Evolutionary conservation across 2,797 vertebrate genomes (phyloP).

Genomic region (Aselliscus stoliczkanus): DNA sequence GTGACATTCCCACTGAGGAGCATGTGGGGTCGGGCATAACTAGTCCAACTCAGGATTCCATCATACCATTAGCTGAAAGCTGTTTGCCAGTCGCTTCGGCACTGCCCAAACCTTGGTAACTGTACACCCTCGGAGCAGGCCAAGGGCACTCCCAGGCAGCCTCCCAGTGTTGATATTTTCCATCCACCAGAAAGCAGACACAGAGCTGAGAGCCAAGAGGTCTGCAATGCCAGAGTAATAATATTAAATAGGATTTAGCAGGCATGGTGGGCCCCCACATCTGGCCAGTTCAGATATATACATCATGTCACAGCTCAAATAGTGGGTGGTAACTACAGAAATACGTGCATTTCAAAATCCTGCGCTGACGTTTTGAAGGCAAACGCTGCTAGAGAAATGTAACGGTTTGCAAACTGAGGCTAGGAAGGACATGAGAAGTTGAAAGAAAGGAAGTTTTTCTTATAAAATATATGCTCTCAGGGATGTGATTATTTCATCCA

Average conservation of each 20-base stretch:
- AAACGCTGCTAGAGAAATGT: neutral
- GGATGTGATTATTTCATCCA: neutral
- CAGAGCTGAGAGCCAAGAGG: conserved; percentile 42
- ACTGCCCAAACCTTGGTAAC: neutral
- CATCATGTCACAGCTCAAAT: neutral
- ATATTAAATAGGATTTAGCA: neutral
- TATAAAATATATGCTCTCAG: neutral
- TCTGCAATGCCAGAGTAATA: conserved; percentile 20
- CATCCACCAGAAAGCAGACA: conserved; percentile 46
- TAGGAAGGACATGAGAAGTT: neutral
- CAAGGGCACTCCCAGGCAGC: conserved; percentile 56
- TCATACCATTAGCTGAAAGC: conserved; percentile 56
- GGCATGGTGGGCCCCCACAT: neutral
- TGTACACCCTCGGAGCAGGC: neutral
- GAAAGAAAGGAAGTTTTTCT: neutral
- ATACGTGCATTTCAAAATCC: neutral
- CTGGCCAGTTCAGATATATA: neutral
- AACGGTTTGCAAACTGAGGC: neutral
- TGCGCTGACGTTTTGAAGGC: neutral
- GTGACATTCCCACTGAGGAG: conserved; percentile 40
- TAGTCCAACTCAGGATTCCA: neutral
- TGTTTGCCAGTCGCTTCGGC: conserved; percentile 8
- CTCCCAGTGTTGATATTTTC: neutral
- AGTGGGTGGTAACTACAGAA: neutral
- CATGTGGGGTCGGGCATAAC: conserved; percentile 19